A percentile compares a stretch with the other conserved stretches of the same genome.
Evolutionary conservation across 2,113 vertebrate genomes (phyloP).

Genomic region (Oreocharis arfaki): DNA sequence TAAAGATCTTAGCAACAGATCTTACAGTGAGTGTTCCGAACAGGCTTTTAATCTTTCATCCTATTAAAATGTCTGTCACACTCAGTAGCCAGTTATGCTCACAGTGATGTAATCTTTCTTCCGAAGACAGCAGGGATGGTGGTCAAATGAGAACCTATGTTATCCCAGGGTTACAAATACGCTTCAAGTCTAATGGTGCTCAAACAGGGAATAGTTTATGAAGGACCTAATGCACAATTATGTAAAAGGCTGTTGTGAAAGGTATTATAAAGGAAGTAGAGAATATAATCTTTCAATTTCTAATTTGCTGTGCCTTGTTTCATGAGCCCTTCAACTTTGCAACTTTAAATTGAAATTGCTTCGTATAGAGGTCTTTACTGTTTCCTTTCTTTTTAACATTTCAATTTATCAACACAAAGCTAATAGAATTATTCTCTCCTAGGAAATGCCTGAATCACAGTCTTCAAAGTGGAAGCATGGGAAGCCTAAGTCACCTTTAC

Average conservation of each 20-base stretch:
- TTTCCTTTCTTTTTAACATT: neutral
- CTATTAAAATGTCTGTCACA: neutral
- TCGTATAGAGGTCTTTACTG: neutral
- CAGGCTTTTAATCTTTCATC: neutral
- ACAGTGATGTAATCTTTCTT: neutral
- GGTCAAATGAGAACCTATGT: neutral
- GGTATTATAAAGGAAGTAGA: neutral
- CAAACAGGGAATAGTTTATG: neutral
- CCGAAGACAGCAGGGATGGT: neutral
- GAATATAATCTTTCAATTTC: neutral
- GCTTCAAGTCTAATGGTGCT: neutral
- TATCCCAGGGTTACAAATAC: neutral
- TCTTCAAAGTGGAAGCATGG: neutral
- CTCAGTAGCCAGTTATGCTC: neutral
- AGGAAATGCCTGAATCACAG: slow-evolving; percentile 3
- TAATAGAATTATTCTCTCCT: neutral
- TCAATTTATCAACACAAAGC: neutral
- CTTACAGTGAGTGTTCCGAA: neutral
- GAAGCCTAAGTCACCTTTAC: slow-evolving; percentile 31
- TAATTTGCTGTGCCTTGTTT: neutral
- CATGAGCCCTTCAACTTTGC: neutral
- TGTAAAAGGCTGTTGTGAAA: neutral
- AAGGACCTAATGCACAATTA: neutral
- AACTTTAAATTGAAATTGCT: neutral
- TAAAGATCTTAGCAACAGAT: neutral